phyloP scores from a whole-genome alignment of 1,140 invertebrate species.

The Drosophila tani region DNA sequence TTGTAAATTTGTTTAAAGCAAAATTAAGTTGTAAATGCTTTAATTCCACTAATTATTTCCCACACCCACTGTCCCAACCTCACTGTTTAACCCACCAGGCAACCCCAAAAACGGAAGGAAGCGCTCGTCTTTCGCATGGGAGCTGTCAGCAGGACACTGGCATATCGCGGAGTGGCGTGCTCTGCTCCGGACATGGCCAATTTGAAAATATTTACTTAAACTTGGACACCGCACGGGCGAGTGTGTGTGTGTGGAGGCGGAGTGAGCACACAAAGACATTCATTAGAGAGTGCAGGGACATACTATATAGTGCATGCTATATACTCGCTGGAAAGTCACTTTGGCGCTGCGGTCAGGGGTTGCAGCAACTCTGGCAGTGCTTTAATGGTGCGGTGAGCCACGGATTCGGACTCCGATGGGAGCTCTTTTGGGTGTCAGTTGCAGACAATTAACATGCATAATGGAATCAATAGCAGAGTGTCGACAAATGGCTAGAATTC shows the following conservation, averaged over 20 bases:
- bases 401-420: constrained; percentile 21
- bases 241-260: neutral
- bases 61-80: constrained; percentile 10
- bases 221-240: constrained; percentile 38
- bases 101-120: constrained; percentile 51
- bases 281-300: constrained; percentile 50
- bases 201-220: constrained; percentile 82
- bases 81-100: neutral
- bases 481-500: constrained; percentile 58
- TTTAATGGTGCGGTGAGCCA: constrained; percentile 75
- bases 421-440: constrained; percentile 7
- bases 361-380: constrained; percentile 62
- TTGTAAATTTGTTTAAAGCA: neutral
- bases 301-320: constrained; percentile 18
- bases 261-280: constrained; percentile 37
- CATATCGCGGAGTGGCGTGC: constrained; percentile 37
- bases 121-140: constrained; percentile 60
- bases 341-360: constrained; percentile 53
- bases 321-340: constrained; percentile 44
- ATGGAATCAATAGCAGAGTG: constrained; percentile 42
- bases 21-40: neutral
- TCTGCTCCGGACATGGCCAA: constrained; percentile 73
- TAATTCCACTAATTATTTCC: neutral
- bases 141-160: constrained; percentile 51
- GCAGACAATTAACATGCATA: constrained; percentile 72